Evolutionary conservation across 2,113 vertebrate genomes (phyloP), one percentile per base, ranked within the genome.

Genomic region (Gopherus flavomarginatus): DNA sequence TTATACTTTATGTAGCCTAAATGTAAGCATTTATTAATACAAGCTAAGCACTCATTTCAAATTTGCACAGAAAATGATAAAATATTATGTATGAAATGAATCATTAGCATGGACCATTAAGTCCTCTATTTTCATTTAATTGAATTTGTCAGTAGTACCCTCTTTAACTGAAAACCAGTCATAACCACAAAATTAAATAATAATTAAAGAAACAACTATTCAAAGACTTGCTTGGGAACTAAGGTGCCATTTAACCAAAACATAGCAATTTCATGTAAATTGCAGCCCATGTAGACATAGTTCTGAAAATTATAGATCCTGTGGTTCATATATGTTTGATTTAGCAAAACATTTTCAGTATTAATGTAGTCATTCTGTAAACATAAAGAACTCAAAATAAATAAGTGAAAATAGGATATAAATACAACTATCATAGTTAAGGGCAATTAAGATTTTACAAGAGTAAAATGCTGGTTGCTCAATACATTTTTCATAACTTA

Each of bases 71-170:
- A 98, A 99, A 99, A 99, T 98, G 97, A 98, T 98, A 99, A 99
- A 99, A 99, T 99, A 99, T 99, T 98, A 98, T 99, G 99, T 99
- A 98, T 98, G 98, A 99, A 99, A 99, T 99, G 98, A 99, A 99
- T 99, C 99, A 99, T 99, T 99, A 99, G 98, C 99, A 99, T 98
- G 99, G 98, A 98, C 98, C 99, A 99, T 99, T 99, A 99, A 99
- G 98, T 98, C 98, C 98, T 99, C 98, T 99, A 98, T 99, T 99
- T 99, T 98, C 98, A 98, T 98, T 99, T 99, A 99, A 99, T 99
- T 99, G 99, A 99, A 99, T 99, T 99, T 99, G 99, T 99, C 99
- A 99, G 98, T 99, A 98, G 99, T 98, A 98, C 98, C 98, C 99
- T 98, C 99, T 99, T 99, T 99, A 99, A 98, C 98, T 98, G 98